Conservation (phyloP, 1,140 invertebrate genomes). For the Mactra quadrangularis region DNA sequence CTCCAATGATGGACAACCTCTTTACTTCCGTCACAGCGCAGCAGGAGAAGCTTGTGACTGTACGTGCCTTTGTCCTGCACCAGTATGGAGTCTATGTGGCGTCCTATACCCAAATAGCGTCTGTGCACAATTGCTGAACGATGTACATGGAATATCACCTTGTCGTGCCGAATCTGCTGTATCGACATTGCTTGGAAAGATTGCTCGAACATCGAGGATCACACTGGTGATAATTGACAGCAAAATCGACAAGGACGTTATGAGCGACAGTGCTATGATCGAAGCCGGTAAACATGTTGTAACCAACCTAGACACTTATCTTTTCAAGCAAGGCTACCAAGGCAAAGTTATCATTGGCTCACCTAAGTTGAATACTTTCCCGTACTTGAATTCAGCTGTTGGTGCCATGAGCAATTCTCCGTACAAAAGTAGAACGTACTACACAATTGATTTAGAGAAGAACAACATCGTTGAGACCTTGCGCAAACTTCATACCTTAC, state of each 20-base stretch:
- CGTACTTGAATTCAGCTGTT: neutral
- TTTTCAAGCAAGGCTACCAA: neutral
- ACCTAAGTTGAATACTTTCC: neutral
- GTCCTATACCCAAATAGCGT: slow-evolving; percentile 1
- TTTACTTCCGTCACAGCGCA: neutral
- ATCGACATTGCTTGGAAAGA: neutral
- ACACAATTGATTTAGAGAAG: neutral
- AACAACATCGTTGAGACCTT: slow-evolving; percentile 1
- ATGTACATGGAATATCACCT: neutral
- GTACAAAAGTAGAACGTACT: neutral
- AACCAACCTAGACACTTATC: neutral
- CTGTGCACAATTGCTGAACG: neutral
- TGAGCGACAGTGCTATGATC: neutral
- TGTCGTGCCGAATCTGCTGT: neutral
- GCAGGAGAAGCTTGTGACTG: slow-evolving; percentile 9
- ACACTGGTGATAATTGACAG: slow-evolving; percentile 5
- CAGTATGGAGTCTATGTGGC: neutral
- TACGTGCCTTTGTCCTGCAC: slow-evolving; percentile 18
- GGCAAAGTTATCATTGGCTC: slow-evolving; percentile 10
- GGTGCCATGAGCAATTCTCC: neutral
- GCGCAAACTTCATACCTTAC: neutral
- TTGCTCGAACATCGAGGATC: neutral
- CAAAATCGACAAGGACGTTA: slow-evolving; percentile 1
- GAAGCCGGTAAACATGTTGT: neutral
- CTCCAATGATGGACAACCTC: neutral